A percentile compares a stretch with the other conserved stretches of the same genome.
phyloP scores from a whole-genome alignment of 2,888 invertebrate genomes.

The Quadroppia sp. region DNA sequence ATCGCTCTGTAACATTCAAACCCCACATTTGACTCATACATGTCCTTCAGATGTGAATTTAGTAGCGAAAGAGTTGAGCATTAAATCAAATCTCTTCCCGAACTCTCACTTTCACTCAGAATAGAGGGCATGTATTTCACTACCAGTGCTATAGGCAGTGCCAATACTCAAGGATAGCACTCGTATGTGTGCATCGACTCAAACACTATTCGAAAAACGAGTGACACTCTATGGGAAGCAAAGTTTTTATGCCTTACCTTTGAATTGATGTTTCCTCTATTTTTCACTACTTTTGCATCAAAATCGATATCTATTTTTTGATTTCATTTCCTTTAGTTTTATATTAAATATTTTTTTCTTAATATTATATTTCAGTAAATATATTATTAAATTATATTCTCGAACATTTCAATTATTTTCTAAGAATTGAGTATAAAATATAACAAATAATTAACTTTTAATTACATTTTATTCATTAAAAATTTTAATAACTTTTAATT shows the following conservation, averaged over 20 bases:
- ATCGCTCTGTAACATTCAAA: constrained; percentile 30
- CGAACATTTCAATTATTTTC: no score
- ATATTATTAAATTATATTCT: no score
- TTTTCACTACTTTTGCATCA: neutral
- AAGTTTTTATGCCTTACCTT: neutral
- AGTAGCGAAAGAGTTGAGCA: constrained; percentile 30
- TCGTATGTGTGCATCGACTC: neutral
- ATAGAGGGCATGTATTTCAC: neutral
- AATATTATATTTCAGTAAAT: no score
- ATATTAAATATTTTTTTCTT: neutral
- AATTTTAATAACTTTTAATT: no score
- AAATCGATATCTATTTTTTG: neutral
- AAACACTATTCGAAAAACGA: no score
- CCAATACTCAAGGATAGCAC: neutral
- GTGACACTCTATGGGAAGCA: no score
- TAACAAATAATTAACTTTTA: no score
- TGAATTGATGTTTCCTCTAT: neutral
- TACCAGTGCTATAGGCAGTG: neutral
- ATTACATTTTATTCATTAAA: no score
- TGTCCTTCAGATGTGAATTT: constrained; percentile 27
- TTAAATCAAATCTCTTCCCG: constrained; percentile 20
- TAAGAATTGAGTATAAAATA: no score
- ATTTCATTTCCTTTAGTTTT: neutral
- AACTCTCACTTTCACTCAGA: neutral
- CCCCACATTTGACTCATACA: neutral